phyloP scores from a whole-genome alignment of 2,113 vertebrate species.

The Halcyon senegalensis region DNA sequence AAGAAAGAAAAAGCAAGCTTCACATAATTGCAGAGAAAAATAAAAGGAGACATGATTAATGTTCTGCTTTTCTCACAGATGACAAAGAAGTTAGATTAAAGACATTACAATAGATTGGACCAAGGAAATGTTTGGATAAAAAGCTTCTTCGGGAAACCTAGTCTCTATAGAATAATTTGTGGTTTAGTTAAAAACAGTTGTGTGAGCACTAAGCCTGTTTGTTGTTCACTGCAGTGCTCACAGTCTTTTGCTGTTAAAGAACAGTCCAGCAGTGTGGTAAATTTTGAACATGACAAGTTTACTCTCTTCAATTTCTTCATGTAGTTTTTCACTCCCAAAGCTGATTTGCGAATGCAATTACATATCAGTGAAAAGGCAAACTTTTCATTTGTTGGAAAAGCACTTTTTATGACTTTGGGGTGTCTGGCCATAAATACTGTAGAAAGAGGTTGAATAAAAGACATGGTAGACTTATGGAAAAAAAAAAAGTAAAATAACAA shows the following conservation, averaged over 20 bases:
- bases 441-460: not conserved
- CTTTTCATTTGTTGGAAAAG: not conserved
- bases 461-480: not conserved
- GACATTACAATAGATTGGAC: not conserved
- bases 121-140: not conserved
- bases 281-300: not conserved
- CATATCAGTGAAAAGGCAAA: not conserved
- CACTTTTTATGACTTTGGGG: not conserved
- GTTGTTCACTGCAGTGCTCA: not conserved
- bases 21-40: not conserved
- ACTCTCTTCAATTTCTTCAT: not conserved
- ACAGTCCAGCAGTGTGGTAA: not conserved
- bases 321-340: not conserved
- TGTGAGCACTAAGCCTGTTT: not conserved
- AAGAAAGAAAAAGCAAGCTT: not conserved
- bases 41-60: not conserved
- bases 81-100: not conserved
- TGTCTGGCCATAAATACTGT: not conserved
- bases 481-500: accelerated
- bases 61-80: not conserved
- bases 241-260: not conserved
- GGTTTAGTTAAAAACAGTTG: not conserved
- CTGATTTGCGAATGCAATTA: not conserved
- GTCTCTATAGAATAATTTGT: not conserved
- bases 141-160: not conserved